A percentile compares a stretch with the other conserved stretches of the same genome.
Evolutionary conservation across 2,113 vertebrate species (phyloP).

Genomic region (Pedetes capensis): DNA sequence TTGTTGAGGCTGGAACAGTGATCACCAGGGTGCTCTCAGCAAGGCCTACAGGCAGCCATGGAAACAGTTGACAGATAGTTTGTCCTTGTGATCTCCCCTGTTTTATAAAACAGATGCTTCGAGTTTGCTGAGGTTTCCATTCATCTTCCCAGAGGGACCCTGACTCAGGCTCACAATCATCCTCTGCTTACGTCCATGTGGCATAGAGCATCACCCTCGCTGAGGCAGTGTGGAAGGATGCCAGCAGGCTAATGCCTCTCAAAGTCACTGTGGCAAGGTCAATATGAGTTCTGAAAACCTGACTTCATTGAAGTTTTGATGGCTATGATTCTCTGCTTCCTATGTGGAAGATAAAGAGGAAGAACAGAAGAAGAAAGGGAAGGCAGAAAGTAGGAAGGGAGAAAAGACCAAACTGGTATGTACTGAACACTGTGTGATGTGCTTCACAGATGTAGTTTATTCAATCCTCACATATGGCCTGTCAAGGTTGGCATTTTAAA

Average conservation of each 20-base stretch:
- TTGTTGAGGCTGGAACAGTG: background rate
- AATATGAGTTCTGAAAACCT: background rate
- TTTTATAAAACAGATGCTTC: slow-evolving; percentile 64
- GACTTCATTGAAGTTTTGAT: background rate
- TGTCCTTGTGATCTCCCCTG: background rate
- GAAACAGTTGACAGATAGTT: slow-evolving; percentile 38
- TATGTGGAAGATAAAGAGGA: background rate
- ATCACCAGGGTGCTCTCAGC: background rate
- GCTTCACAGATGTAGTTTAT: background rate
- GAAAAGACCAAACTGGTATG: background rate
- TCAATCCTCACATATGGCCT: background rate
- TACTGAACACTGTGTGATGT: background rate
- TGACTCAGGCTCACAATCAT: slow-evolving; percentile 62
- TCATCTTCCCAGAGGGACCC: slow-evolving; percentile 60
- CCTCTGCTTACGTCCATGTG: slow-evolving; percentile 62
- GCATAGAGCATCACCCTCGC: background rate
- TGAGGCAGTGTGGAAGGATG: slow-evolving; percentile 4
- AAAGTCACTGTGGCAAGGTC: slow-evolving; percentile 43
- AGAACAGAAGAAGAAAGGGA: background rate
- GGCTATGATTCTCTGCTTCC: background rate
- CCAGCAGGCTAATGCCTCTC: background rate
- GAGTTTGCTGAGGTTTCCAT: slow-evolving; percentile 66
- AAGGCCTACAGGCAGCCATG: background rate
- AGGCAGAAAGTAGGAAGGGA: background rate
- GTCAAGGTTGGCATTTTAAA: background rate